Conservation (phyloP, 2,113 vertebrate genomes). For the Dipodomys ordii region DNA sequence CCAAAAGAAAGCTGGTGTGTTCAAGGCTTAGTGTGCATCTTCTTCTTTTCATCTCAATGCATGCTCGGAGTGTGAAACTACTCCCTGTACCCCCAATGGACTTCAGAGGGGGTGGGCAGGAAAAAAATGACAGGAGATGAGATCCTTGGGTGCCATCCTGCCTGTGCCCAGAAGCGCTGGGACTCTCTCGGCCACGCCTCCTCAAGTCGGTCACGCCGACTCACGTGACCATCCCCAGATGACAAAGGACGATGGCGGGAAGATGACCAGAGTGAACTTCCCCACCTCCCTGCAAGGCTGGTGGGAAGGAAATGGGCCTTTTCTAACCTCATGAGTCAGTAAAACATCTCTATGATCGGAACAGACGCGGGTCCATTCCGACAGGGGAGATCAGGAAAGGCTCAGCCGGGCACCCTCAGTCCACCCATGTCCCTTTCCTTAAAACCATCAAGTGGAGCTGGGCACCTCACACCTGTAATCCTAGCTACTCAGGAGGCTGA, state of each 20-base stretch:
- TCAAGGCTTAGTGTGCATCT: no score
- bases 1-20: no score
- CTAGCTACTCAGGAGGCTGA: no score
- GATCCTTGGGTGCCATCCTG: background rate
- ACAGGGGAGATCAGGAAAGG: background rate
- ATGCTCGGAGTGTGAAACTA: background rate
- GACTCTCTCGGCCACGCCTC: no score
- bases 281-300: slow-evolving; percentile 7
- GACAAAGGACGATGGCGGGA: slow-evolving; percentile 16
- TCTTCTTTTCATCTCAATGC: no score
- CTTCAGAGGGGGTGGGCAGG: no score
- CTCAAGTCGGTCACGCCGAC: no score
- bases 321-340: background rate
- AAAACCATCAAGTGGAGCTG: no score
- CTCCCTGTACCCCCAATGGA: background rate
- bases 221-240: background rate
- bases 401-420: background rate
- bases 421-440: background rate
- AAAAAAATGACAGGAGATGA: background rate
- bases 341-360: background rate
- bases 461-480: no score
- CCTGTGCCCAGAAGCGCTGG: no score
- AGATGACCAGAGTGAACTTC: background rate
- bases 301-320: background rate
- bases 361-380: background rate